Percentiles rank a stretch among this genome's conserved stretches.
Evolutionary conservation across 2,113 vertebrate species (phyloP).

Genomic region (Prunella himalayana): DNA sequence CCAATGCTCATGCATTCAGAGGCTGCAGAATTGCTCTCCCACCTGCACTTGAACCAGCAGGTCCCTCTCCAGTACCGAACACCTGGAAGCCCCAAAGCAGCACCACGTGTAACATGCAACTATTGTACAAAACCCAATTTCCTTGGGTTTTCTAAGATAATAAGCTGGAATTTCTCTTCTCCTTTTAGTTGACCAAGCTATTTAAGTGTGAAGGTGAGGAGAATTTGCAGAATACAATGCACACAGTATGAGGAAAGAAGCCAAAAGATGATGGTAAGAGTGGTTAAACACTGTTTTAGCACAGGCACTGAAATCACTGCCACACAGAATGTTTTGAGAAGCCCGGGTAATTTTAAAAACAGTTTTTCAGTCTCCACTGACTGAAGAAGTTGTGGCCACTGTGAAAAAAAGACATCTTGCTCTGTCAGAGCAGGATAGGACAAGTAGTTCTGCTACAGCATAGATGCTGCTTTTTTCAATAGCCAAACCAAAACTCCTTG

Average conservation of each 20-base stretch:
- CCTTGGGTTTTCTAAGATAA: neutral
- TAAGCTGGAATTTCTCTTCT: neutral
- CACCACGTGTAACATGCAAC: neutral
- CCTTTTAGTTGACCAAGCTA: neutral
- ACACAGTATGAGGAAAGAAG: neutral
- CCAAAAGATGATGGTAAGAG: neutral
- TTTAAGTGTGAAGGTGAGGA: neutral
- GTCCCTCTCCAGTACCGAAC: neutral
- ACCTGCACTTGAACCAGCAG: neutral
- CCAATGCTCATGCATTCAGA: neutral
- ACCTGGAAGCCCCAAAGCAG: neutral
- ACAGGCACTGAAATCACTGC: neutral
- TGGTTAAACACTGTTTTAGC: neutral
- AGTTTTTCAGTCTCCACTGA: neutral
- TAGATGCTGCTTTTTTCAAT: neutral
- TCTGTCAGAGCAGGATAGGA: neutral
- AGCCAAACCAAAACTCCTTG: neutral
- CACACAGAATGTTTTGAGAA: neutral
- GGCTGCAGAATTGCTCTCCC: neutral
- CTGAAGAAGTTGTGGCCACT: neutral
- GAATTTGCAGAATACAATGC: rapidly evolving
- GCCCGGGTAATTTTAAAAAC: neutral
- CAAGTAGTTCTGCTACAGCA: neutral
- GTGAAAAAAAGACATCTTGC: neutral
- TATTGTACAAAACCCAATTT: neutral